Evolutionary conservation across 2,888 invertebrate species (phyloP).

Genomic region (Barypeithes pellucidus): DNA sequence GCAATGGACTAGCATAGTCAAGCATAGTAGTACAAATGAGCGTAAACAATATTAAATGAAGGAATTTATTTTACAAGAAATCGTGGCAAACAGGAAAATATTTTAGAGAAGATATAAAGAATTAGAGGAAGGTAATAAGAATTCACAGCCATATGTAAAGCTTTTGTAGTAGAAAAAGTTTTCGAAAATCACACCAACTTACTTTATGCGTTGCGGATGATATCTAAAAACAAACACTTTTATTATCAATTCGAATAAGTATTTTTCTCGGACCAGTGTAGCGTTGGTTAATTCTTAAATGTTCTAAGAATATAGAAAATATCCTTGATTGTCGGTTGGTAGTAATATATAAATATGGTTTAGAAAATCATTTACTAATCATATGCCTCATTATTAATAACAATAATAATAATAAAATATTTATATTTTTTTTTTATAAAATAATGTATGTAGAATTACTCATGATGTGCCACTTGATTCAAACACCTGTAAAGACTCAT

Average conservation of each 20-base stretch:
- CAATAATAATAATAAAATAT: no score
- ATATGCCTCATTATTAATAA: no score
- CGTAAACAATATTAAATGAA: background rate
- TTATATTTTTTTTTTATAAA: no score
- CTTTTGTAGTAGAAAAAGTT: slow-evolving; percentile 44
- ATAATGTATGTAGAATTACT: no score
- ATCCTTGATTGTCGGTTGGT: no score
- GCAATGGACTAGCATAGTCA: background rate
- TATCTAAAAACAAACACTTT: slow-evolving; percentile 50
- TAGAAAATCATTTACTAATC: no score
- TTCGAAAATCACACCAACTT: slow-evolving; percentile 47
- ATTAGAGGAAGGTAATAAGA: slow-evolving; percentile 22
- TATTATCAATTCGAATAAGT: slow-evolving; percentile 26
- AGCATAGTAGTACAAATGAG: background rate
- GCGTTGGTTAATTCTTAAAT: background rate
- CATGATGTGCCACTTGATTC: no score
- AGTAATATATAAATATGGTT: no score
- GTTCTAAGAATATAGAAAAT: no score
- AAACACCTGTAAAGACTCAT: no score
- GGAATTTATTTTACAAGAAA: background rate
- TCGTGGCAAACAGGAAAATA: background rate
- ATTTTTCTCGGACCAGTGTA: background rate
- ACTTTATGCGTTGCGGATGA: slow-evolving; percentile 53
- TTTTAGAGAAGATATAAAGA: background rate
- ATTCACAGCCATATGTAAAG: slow-evolving; percentile 39